These are phyloP conservation scores for Cherax quadricarinatus DNA, from an alignment of 1,140 invertebrate genomes.

Conservation along the genomic window DNA sequence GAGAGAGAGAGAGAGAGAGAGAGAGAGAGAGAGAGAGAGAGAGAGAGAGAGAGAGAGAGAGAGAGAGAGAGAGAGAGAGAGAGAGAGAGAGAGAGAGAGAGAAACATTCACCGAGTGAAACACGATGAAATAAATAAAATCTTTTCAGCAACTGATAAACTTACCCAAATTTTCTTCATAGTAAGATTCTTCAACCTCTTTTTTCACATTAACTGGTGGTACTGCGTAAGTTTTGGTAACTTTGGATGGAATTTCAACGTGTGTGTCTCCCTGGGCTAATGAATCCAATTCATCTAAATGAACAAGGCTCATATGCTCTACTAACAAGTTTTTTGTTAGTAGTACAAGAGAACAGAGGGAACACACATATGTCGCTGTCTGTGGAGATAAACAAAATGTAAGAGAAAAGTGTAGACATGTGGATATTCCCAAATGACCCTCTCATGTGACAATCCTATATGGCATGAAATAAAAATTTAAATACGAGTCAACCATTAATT, in stretches of 20 bases:
- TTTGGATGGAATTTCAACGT: slow-evolving; percentile 48
- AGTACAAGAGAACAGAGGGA: slow-evolving; percentile 71
- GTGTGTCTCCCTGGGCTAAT: slow-evolving; percentile 55
- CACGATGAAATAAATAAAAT: too few relatives aligned
- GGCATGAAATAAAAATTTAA: too few relatives aligned
- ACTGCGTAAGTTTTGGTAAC: background rate
- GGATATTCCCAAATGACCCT: too few relatives aligned
- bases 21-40: too few relatives aligned
- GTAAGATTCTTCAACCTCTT: background rate
- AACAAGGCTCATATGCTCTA: slow-evolving; percentile 68
- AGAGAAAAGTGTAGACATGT: background rate
- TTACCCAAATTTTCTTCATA: background rate
- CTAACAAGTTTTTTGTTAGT: slow-evolving; percentile 67
- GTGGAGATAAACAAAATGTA: background rate
- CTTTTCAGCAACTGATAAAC: background rate
- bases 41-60: too few relatives aligned
- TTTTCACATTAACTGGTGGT: background rate
- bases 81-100: too few relatives aligned
- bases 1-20: too few relatives aligned
- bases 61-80: too few relatives aligned
- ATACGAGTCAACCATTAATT: too few relatives aligned
- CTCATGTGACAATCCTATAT: too few relatives aligned
- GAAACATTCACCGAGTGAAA: too few relatives aligned
- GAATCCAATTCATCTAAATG: slow-evolving; percentile 68
- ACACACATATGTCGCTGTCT: slow-evolving; percentile 67